Percentiles rank a stretch among this genome's conserved stretches.
phyloP scores from a whole-genome alignment of 2,888 invertebrate genomes.

The Ophion ventricosus region DNA sequence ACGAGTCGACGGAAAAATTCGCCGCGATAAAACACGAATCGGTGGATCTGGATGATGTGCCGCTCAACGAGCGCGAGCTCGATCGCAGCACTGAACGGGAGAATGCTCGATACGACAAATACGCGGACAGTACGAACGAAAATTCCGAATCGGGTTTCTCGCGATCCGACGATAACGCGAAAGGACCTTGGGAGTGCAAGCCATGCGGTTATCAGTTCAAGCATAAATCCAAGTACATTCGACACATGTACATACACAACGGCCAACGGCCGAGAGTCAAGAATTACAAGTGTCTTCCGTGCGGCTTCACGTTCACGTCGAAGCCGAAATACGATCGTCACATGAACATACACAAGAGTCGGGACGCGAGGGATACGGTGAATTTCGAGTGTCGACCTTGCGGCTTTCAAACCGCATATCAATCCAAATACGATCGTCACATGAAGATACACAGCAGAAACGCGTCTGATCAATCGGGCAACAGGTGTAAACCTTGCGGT shows the following conservation, averaged over 20 bases:
- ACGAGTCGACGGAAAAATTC: background rate
- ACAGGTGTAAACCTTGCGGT: conserved; percentile 23
- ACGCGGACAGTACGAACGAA: background rate
- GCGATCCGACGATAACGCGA: background rate
- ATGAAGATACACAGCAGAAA: conserved; percentile 34
- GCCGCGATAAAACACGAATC: conserved; percentile 19
- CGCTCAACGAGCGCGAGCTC: conserved; percentile 30
- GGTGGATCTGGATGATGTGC: conserved; percentile 26
- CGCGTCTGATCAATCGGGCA: background rate
- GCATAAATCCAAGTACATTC: conserved; percentile 40
- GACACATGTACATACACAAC: conserved; percentile 55
- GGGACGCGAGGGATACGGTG: conserved; percentile 57
- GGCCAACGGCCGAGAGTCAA: conserved; percentile 67
- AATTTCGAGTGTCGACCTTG: conserved; percentile 84
- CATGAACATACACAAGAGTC: conserved; percentile 52
- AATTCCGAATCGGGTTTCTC: background rate
- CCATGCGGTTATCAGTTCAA: conserved; percentile 48
- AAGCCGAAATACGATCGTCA: conserved; percentile 45
- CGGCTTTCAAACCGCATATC: conserved; percentile 80
- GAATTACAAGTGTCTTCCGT: conserved; percentile 83
- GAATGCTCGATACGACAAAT: background rate
- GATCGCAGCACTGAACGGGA: background rate
- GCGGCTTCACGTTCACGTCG: conserved; percentile 81
- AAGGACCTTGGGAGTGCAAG: conserved; percentile 27
- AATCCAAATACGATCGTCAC: conserved; percentile 47